Base-by-base conservation (phyloP, 2,113 vertebrate species). In the Tyto alba region DNA sequence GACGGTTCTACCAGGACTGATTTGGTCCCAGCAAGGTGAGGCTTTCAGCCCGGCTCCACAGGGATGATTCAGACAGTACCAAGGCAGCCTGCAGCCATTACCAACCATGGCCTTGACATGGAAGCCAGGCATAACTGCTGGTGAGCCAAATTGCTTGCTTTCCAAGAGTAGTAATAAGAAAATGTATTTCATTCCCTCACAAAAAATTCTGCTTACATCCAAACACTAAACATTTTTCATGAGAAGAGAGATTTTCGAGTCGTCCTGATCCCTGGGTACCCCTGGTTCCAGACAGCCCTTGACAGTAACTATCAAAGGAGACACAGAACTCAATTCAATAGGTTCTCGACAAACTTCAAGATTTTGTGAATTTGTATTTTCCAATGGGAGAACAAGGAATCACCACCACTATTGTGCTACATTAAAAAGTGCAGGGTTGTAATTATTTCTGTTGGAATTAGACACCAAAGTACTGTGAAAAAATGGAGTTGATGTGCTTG, bases 141-240 rank as follows among this genome's bases (percentile, higher is more conserved):
- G n/a, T 47, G 57, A 76, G 62, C 5, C 32, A 85, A 78, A 79
- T 15, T 55, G 7, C 53, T 76, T n/a, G 23, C 26, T 80, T 93
- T 57, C 69, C n/a, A 32, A 63, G 48, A 79, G 16, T 8, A 29
- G 30, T 16, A 41, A 4, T 30, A 50, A 48, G 38, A 88, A 95
- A 74, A 74, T 0, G 0, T 5, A 7, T 30, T 62, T 69, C 11
- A 26, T 71, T 75, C 20, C 7, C 5, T 16, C 29, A 6, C 32
- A 38, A 34, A 75, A 86, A 57, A 3, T 47, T 38, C 34, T 41
- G 2, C 29, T 79, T 5, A 23, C 12, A 53, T 50, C 27, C 30
- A 76, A 53, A 69, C 26, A 26, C 6, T 26, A 55, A 72, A 47
- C 1, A 48, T 85, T 86, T 73, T 36, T 8, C 45, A 50, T 11